Conservation (phyloP, 2,888 invertebrate genomes). For the Dynastes hyllus region DNA sequence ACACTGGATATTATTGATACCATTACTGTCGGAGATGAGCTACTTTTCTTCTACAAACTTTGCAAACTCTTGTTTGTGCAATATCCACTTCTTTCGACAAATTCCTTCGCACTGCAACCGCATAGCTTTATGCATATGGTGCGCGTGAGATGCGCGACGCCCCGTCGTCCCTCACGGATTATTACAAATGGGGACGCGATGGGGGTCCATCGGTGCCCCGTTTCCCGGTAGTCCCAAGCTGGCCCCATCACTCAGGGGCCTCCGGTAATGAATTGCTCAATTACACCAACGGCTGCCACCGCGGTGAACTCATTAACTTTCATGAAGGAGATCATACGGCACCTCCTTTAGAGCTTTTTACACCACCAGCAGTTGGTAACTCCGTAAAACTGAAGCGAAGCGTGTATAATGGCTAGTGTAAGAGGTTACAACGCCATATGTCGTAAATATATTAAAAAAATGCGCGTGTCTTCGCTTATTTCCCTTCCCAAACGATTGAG, state of each 20-base stretch:
- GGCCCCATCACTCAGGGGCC: slow-evolving; percentile 62
- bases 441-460: slow-evolving; percentile 4
- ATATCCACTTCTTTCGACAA: neutral
- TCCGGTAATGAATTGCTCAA: slow-evolving; percentile 66
- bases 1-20: no score
- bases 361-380: slow-evolving; percentile 39
- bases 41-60: no score
- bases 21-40: no score
- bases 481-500: neutral
- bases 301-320: slow-evolving; percentile 65
- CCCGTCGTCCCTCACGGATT: slow-evolving; percentile 62
- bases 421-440: neutral
- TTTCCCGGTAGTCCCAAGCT: slow-evolving; percentile 63
- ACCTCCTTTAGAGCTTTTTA: slow-evolving; percentile 46
- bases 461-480: neutral
- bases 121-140: neutral
- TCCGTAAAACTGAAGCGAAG: neutral
- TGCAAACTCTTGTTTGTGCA: no score
- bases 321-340: slow-evolving; percentile 61
- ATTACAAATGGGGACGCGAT: slow-evolving; percentile 64
- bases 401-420: neutral
- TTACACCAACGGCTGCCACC: slow-evolving; percentile 65
- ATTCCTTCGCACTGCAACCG: neutral
- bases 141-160: slow-evolving; percentile 58
- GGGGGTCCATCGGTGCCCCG: slow-evolving; percentile 59